Evolutionary conservation across 2,797 vertebrate species (phyloP), one percentile per base, ranked within the genome.

Genomic region (Sebastes hubbsi): DNA sequence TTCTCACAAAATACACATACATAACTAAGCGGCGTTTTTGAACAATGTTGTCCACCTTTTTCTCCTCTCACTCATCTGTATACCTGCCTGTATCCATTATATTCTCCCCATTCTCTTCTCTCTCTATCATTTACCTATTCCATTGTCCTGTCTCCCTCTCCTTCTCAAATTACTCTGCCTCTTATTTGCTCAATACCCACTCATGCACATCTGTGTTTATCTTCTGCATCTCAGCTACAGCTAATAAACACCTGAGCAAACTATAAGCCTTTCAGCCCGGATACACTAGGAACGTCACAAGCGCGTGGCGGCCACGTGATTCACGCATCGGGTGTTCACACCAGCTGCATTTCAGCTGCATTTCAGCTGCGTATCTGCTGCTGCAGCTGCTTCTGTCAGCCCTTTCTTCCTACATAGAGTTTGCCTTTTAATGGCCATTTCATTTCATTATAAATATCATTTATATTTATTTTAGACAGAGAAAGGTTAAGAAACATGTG

Each of bases 111-210:
- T 72, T 64, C 32, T 71, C 34, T 20, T 49, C 11, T 34, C 49
- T 42, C n/a, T 34, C 24, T 27, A 49, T 61, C 56, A 20, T 79
- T 72, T 71, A 62, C 29, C 14, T 69, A 87, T 69, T 52, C 38
- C 59, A 63, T 72, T 81, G 63, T 63, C 58, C 16, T 29, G 18
- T 42, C 69, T 69, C 25, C n/a, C n/a, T 72, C 59, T 54, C 8
- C 54, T 20, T 78, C 82, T 89, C 83, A 75, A 30, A 78, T 79
- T 64, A 72, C 81, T 46, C 49, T 5, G 11, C 36, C 34, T 69
- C 59, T 14, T 29, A 13, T 75, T 70, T 61, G 25, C 65, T 74
- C 36, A 27, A 11, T 10, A 63, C 2, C 32, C 54, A 2, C 46
- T 29, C 16, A 32, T 63, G 49, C 27, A 18, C 24, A 54, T 56